Evolutionary conservation across 2,797 vertebrate genomes (phyloP).

Genomic region (Karalla daura): DNA sequence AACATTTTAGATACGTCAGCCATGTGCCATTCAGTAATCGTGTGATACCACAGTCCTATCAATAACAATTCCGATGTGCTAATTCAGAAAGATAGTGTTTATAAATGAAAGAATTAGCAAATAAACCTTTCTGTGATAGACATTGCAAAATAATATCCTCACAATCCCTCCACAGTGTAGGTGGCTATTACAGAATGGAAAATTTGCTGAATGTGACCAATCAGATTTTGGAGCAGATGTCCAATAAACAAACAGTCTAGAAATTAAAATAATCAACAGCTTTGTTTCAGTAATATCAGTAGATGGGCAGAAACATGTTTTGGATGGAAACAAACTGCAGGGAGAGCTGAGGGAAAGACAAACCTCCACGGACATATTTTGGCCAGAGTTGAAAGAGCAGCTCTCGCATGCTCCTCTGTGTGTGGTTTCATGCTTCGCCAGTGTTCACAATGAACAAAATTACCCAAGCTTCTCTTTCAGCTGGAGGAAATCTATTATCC

Average conservation of each 20-base stretch:
- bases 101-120: constrained; percentile 13
- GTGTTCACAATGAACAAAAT: constrained; percentile 67
- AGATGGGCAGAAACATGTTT: constrained; percentile 48
- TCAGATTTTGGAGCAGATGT: constrained; percentile 24
- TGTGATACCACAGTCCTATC: background rate
- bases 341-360: constrained; percentile 41
- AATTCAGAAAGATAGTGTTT: constrained; percentile 16
- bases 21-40: too few relatives aligned
- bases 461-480: constrained; percentile 61
- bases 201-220: constrained; percentile 14
- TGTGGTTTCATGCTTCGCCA: constrained; percentile 74
- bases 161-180: background rate
- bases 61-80: background rate
- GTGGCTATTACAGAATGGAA: constrained; percentile 32
- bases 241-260: constrained; percentile 30
- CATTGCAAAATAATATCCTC: background rate
- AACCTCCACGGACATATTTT: constrained; percentile 60
- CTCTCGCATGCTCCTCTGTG: constrained; percentile 60
- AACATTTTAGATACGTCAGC: too few relatives aligned
- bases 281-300: constrained; percentile 43
- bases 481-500: constrained; percentile 69
- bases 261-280: constrained; percentile 59
- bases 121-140: background rate
- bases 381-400: constrained; percentile 73
- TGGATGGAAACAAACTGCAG: constrained; percentile 39